Conservation (phyloP, 2,113 vertebrate species). For the Todiramphus chloris region DNA sequence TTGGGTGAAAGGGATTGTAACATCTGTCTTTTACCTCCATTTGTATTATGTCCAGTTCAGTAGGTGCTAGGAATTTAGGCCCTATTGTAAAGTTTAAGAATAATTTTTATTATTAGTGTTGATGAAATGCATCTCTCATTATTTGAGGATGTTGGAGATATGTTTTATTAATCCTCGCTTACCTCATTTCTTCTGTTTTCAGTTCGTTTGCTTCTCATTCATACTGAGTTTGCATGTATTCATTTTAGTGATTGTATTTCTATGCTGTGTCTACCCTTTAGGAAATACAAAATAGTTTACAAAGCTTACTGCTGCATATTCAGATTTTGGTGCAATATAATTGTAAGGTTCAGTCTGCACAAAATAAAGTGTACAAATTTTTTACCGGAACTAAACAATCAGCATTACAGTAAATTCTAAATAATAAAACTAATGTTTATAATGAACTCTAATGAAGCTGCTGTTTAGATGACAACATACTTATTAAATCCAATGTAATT, state of each 20-base stretch:
- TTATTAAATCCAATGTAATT: slow-evolving; percentile 17
- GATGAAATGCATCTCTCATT: not conserved
- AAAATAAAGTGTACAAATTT: not conserved
- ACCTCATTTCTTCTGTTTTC: not conserved
- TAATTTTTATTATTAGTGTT: not conserved
- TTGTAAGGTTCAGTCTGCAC: not conserved
- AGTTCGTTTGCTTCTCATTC: not conserved
- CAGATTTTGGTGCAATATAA: not conserved
- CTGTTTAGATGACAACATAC: not conserved
- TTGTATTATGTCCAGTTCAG: not conserved
- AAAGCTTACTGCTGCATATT: not conserved
- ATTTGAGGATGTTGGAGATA: not conserved
- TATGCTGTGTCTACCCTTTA: not conserved
- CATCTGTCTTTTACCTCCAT: not conserved
- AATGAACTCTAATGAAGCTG: not conserved
- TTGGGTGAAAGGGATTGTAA: not conserved
- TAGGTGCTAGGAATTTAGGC: not conserved
- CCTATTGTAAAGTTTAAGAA: not conserved
- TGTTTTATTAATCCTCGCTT: not conserved
- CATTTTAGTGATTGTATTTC: not conserved
- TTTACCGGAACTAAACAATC: slow-evolving; percentile 2
- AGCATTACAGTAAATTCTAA: slow-evolving; percentile 3
- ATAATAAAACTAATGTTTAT: slow-evolving; percentile 9
- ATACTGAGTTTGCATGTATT: not conserved
- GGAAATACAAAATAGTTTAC: not conserved